A percentile compares a stretch with the other conserved stretches of the same genome.
Conservation (phyloP, 2,113 vertebrate genomes). For the Arvicanthis niloticus region DNA sequence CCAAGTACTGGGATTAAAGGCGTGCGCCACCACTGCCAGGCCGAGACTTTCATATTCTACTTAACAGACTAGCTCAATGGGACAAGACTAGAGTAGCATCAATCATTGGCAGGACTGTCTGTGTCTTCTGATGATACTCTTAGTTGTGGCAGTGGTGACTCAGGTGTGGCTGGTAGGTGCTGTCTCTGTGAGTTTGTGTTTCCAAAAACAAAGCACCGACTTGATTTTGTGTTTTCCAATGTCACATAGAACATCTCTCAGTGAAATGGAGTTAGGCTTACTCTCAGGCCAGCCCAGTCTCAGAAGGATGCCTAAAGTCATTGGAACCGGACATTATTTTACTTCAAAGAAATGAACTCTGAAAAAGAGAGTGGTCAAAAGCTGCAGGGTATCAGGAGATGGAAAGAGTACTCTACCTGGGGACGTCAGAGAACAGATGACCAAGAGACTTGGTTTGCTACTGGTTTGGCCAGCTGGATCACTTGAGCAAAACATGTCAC, state of each 20-base stretch:
- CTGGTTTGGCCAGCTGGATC: conserved; percentile 42
- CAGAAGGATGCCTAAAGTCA: neutral
- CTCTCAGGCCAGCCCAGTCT: conserved; percentile 1
- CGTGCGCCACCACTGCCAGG: too few relatives aligned
- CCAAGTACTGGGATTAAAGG: too few relatives aligned
- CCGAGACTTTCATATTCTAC: neutral
- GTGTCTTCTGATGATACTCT: neutral
- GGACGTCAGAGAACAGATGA: neutral
- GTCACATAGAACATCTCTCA: neutral
- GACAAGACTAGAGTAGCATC: neutral
- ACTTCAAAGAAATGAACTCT: conserved; percentile 6
- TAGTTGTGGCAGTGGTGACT: conserved; percentile 13
- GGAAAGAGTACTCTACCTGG: neutral
- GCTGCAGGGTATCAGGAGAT: neutral
- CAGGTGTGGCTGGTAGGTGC: neutral
- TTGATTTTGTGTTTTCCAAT: neutral
- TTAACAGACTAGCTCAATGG: neutral
- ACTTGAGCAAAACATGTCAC: conserved; percentile 40
- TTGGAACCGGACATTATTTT: conserved; percentile 39
- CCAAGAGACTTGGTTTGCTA: neutral
- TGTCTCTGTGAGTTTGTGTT: conserved; percentile 42
- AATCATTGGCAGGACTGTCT: neutral
- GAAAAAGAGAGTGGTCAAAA: neutral
- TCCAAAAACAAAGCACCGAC: conserved; percentile 3
- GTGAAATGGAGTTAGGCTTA: neutral